Base-by-base conservation (phyloP, 2,888 invertebrate species). In the Drosophila stalkeri region DNA sequence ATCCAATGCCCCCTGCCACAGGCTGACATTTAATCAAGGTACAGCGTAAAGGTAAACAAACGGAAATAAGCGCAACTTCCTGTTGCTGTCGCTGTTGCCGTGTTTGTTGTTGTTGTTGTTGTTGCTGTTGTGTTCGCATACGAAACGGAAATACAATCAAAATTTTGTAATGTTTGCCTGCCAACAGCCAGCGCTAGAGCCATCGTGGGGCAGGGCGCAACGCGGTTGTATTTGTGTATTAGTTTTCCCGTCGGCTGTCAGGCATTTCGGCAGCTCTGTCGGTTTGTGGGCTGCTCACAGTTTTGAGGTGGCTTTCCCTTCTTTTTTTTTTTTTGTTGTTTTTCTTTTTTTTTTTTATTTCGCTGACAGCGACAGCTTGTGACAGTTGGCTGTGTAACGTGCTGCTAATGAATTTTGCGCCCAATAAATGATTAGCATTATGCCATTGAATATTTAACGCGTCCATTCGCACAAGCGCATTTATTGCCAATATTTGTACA, bases 51-150 rank as follows among this genome's bases (percentile, higher is more conserved):
- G 85, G 89, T 90, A 86, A 86, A 86, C 81, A 86, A 90, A 88
- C 89, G 86, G 86, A 86, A 90, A 86, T 90, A 85, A 90, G 86
- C 90, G 89, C 89, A 90, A 81, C 86, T 86, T 86, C 86, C 86
- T 81, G 90, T 82, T 77, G 86, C 72, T 81, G 86, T 87, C 61
- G 76, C 68, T 80, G 87, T 57, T 66, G 62, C 54, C n/a, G n/a
- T n/a, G n/a, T n/a, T n/a, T 18, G 31, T 18, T 51, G 18, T 51
- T 18, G 33, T 3, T 33, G 33, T 33, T 33, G 51, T 1, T 18
- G 51, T 3, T 33, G 49, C 6, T 74, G 77, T 62, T 80, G 67
- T 64, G 64, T 63, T 73, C 88, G 86, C 82, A 84, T 87, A 87
- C 80, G 73, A 77, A 82, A 90, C 90, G 86, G 86, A 86, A 86